Base-by-base conservation (phyloP, 2,797 vertebrate species). In the Antrozous pallidus region DNA sequence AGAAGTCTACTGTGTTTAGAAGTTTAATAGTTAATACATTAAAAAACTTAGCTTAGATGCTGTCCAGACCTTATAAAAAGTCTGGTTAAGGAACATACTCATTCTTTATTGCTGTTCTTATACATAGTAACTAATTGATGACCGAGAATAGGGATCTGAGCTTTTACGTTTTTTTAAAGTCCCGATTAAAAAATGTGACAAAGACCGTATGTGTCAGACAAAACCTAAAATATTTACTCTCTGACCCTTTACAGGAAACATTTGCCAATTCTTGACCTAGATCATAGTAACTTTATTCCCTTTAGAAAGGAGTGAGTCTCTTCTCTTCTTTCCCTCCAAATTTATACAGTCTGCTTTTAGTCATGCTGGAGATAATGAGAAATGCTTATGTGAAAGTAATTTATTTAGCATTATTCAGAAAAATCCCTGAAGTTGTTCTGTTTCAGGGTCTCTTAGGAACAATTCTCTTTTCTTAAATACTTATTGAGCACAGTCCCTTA, bases 391-490 rank as follows among this genome's bases (percentile, higher is more conserved):
- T 93, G 88, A 77, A 67, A 36, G n/a, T 83, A 49, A 42, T 70
- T 84, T 83, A 80, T 45, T 92, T 82, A 86, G 70, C 20, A 40
- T 90, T 92, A 45, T 78, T 18, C 87, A 51, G 61, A 93, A 93
- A 95, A 94, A 88, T 81, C 28, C 40, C 26, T 91, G 28, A 71
- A 56, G 22, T 79, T 49, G 45, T 47, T 89, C 69, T 88, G 22
- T 75, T 75, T 93, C 22, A 86, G 75, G 33, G 3, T 86, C 49
- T 86, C 17, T 81, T 87, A 58, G 1, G 8, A 51, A 70, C 36
- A 80, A 1, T 80, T 92, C 8, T 74, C 58, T 58, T 82, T 38
- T 82, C n/a, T 87, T 51, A 71, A 22, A 38, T 74, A 74, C 56
- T 90, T 49, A 49, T 1, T 63, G 56, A 93, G 33, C 45, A 38